Evolutionary conservation across 2,797 vertebrate species (phyloP).

Genomic region (Schizopygopsis malacanthus): DNA sequence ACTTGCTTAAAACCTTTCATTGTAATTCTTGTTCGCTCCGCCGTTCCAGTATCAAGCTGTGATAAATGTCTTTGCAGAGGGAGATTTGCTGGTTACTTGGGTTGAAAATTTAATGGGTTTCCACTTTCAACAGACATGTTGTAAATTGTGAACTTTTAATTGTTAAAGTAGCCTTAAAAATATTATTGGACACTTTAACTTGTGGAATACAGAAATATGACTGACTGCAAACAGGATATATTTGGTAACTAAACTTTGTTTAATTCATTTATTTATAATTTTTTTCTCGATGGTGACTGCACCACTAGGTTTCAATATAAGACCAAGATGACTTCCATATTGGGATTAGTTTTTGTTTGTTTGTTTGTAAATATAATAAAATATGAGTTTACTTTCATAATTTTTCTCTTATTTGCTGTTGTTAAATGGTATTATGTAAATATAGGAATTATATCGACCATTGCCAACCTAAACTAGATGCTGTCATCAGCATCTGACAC

Average conservation of each 20-base stretch:
- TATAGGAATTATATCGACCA: neutral
- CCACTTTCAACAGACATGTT: too few relatives aligned
- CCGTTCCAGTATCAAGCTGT: conserved; percentile 14
- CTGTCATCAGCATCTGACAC: neutral
- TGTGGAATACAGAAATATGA: neutral
- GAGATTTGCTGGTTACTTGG: neutral
- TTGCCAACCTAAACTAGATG: neutral
- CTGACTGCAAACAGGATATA: neutral
- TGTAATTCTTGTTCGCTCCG: neutral
- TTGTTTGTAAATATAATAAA: neutral
- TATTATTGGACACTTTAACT: neutral
- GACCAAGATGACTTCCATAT: neutral
- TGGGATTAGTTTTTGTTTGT: neutral
- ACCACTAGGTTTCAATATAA: conserved; percentile 1
- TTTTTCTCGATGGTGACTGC: neutral
- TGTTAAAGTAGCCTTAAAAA: neutral
- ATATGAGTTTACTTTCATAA: neutral
- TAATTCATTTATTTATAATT: neutral
- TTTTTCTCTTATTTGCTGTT: neutral
- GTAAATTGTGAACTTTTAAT: neutral
- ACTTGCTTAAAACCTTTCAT: conserved; percentile 24
- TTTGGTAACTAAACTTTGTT: neutral
- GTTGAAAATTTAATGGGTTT: neutral
- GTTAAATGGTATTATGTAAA: neutral
- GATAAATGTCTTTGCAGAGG: neutral